phyloP scores from a whole-genome alignment of 1,140 invertebrate genomes.

The Chelonus insularis region DNA sequence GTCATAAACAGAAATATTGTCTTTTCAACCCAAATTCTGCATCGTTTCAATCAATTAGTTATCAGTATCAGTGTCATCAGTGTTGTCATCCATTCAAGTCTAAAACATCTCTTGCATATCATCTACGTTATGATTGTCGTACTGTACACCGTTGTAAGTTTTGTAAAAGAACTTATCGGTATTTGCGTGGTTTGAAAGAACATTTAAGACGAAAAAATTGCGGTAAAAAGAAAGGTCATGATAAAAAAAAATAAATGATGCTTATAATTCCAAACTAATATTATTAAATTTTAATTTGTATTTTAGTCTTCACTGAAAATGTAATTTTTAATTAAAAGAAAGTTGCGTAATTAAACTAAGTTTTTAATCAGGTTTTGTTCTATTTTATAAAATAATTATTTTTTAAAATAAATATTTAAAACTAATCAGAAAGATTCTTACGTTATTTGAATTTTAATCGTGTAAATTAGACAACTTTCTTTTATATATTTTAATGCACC shows the following conservation, averaged over 20 bases:
- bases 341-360: too few relatives aligned
- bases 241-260: not conserved
- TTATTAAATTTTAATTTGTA: not conserved
- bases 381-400: too few relatives aligned
- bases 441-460: too few relatives aligned
- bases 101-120: not conserved
- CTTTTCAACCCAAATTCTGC: not conserved
- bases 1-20: not conserved
- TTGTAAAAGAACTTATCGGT: constrained; percentile 8
- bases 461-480: too few relatives aligned
- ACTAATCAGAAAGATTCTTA: too few relatives aligned
- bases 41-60: constrained; percentile 1
- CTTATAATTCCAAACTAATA: not conserved
- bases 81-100: constrained; percentile 4
- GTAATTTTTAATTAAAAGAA: too few relatives aligned
- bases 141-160: constrained; percentile 12
- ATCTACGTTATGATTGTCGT: constrained; percentile 16
- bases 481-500: too few relatives aligned
- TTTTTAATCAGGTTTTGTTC: too few relatives aligned
- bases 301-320: too few relatives aligned
- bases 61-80: not conserved
- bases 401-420: too few relatives aligned
- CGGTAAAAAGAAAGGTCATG: not conserved
- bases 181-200: constrained; percentile 12
- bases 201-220: not conserved